A percentile compares a stretch with the other conserved stretches of the same genome.
These are phyloP conservation scores for Chymomyza amoena DNA, from an alignment of 2,888 invertebrate genomes.

Conservation along the genomic window DNA sequence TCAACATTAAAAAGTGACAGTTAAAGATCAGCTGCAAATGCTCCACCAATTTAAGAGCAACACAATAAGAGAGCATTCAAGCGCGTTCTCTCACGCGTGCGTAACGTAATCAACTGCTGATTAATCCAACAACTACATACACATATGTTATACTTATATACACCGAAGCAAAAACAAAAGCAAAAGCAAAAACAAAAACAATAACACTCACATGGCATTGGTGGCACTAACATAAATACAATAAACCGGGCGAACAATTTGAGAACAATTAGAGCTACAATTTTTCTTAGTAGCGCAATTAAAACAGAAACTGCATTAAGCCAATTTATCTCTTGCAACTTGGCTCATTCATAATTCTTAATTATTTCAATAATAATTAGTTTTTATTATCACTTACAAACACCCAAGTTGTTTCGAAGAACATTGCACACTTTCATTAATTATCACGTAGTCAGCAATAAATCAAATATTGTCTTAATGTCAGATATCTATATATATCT, in stretches of 20 bases:
- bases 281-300: neutral
- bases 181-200: conserved; percentile 12
- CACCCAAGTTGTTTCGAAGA: conserved; percentile 73
- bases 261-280: neutral
- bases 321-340: neutral
- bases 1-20: neutral
- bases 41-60: neutral
- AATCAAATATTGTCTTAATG: neutral
- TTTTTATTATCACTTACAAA: conserved; percentile 71
- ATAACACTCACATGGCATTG: neutral
- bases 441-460: neutral
- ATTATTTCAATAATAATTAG: neutral
- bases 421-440: conserved; percentile 46
- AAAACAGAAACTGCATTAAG: neutral
- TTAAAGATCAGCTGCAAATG: neutral
- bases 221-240: conserved; percentile 1
- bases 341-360: neutral
- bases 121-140: conserved; percentile 24
- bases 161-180: neutral
- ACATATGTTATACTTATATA: neutral
- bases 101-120: conserved; percentile 41
- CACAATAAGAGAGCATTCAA: neutral
- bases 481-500: too few relatives aligned
- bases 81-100: conserved; percentile 16
- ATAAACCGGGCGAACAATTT: conserved; percentile 1